Evolutionary conservation across 2,888 invertebrate species (phyloP).

Genomic region (Strigamia transsilvanica): DNA sequence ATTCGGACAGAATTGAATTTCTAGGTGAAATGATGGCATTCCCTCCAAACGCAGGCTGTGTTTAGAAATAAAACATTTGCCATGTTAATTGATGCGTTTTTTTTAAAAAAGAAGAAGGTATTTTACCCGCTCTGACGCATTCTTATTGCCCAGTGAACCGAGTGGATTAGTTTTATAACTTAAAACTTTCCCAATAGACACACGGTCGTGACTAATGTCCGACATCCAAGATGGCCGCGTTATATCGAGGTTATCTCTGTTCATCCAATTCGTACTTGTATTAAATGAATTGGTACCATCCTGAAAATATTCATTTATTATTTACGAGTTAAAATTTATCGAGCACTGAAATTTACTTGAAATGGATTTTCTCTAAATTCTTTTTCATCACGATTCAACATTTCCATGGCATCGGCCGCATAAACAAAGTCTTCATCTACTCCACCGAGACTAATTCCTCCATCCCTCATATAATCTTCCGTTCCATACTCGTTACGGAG

Average conservation of each 20-base stretch:
- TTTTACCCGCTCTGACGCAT: not conserved
- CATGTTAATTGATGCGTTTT: too few species aligned
- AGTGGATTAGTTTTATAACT: not conserved
- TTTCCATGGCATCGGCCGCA: not conserved
- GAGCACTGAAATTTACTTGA: not conserved
- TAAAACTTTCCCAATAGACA: not conserved
- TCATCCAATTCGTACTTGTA: not conserved
- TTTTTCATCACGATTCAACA: not conserved
- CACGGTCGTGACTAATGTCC: not conserved
- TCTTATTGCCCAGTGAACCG: not conserved
- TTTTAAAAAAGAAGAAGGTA: too few species aligned
- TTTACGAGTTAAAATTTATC: not conserved
- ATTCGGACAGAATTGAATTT: not conserved
- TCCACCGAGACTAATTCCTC: not conserved
- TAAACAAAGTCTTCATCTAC: not conserved
- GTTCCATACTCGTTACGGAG: not conserved
- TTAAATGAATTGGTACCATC: not conserved
- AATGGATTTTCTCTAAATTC: not conserved
- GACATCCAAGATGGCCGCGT: constrained; percentile 39
- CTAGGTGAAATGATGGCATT: not conserved
- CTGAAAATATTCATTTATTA: not conserved
- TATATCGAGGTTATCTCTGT: not conserved
- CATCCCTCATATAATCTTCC: not conserved
- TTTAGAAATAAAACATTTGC: not conserved
- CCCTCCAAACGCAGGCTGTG: not conserved